A percentile compares a stretch with the other conserved stretches of the same genome.
These are phyloP conservation scores for Myocastor coypus DNA, from an alignment of 2,113 vertebrate species.

Conservation along the genomic window DNA sequence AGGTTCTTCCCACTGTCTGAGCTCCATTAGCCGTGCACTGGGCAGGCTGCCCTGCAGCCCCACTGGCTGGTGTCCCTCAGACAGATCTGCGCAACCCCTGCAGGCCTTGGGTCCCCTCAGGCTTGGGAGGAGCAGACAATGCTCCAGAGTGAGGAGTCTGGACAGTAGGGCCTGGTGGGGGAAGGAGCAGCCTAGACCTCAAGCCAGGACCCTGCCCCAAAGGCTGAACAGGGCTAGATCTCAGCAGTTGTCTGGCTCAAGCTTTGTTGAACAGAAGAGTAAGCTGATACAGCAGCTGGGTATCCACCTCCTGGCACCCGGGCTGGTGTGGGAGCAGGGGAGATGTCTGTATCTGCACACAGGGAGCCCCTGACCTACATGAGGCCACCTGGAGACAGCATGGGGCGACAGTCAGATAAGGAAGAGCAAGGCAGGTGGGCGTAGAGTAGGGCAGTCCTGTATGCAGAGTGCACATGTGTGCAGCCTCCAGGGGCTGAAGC, in stretches of 20 bases:
- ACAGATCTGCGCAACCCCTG: neutral
- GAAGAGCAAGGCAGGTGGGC: too few species aligned
- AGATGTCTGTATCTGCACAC: neutral
- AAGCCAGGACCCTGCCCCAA: neutral
- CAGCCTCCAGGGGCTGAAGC: neutral
- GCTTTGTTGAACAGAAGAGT: neutral
- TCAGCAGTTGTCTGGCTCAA: neutral
- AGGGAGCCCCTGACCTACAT: too few species aligned
- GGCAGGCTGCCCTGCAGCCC: neutral
- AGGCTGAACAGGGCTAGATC: neutral
- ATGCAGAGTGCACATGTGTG: neutral
- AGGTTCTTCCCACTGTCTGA: neutral
- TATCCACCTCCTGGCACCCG: neutral
- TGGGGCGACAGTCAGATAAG: neutral
- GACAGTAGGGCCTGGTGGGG: neutral
- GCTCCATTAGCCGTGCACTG: neutral
- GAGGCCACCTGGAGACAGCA: neutral
- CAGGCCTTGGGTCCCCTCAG: too few species aligned
- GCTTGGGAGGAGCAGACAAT: too few species aligned
- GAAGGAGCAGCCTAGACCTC: rapidly evolving
- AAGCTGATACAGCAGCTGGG: neutral
- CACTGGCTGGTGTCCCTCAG: neutral
- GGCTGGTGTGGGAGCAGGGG: neutral
- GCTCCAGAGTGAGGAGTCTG: neutral
- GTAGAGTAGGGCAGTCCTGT: neutral